phyloP scores from a whole-genome alignment of 2,888 invertebrate species.

The Mimas tiliae region DNA sequence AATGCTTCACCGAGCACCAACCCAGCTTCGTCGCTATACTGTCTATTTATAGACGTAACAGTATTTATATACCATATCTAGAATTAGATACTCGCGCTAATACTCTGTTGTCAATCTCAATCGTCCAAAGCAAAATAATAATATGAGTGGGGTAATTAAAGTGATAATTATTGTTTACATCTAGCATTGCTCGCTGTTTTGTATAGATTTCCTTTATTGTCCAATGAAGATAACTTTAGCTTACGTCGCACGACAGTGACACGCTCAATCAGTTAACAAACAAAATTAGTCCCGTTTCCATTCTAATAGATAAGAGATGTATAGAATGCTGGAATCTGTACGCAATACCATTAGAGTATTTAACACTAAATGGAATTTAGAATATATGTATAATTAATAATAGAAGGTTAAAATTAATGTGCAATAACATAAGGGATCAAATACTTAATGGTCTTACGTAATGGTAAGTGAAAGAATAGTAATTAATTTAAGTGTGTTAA shows the following conservation, averaged over 20 bases:
- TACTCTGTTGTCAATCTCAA: neutral
- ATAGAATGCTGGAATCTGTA: slow-evolving; percentile 20
- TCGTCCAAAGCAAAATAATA: slow-evolving; percentile 11
- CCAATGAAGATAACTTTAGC: slow-evolving; percentile 18
- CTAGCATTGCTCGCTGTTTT: slow-evolving; percentile 22
- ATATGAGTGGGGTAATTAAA: slow-evolving; percentile 5
- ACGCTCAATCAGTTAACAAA: slow-evolving; percentile 22
- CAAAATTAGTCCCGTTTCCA: slow-evolving; percentile 19
- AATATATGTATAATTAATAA: slow-evolving; percentile 11
- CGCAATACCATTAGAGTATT: slow-evolving; percentile 7
- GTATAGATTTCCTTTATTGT: slow-evolving; percentile 24
- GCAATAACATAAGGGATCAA: neutral
- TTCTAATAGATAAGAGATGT: slow-evolving; percentile 19
- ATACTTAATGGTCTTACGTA: too few species aligned
- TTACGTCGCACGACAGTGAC: slow-evolving; percentile 19
- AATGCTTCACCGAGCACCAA: slow-evolving; percentile 65
- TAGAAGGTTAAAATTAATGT: neutral
- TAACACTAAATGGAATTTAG: neutral
- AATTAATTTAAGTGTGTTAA: too few species aligned
- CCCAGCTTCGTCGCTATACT: slow-evolving; percentile 40
- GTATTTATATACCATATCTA: slow-evolving; percentile 17
- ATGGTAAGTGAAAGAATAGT: too few species aligned
- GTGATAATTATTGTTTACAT: slow-evolving; percentile 22
- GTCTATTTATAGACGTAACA: slow-evolving; percentile 24
- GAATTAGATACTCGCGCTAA: slow-evolving; percentile 15